These are phyloP conservation scores for Pegea sp. DNA, from an alignment of 23 tunicate genomes.

Conservation along the genomic window DNA sequence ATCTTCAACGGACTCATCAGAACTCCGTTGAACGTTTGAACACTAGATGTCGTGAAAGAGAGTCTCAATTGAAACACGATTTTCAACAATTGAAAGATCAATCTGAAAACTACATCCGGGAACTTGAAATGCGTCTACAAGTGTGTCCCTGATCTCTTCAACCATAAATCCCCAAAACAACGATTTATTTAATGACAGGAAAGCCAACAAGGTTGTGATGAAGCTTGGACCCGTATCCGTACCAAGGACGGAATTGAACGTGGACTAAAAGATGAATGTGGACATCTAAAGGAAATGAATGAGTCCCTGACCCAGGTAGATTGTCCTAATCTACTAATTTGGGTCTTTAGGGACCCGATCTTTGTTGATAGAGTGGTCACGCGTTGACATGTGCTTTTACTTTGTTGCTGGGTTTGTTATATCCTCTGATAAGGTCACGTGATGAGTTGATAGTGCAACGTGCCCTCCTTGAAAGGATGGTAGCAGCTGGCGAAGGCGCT, in stretches of 20 bases:
- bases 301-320: constrained; percentile 36
- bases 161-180: not conserved
- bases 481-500: constrained; percentile 19
- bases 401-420: constrained; percentile 48
- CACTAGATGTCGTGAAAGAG: constrained; percentile 67
- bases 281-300: constrained; percentile 62
- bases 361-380: constrained; percentile 23
- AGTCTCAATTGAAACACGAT: constrained; percentile 42
- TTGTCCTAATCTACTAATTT: not conserved
- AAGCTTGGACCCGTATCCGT: constrained; percentile 70
- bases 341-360: not conserved
- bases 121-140: constrained; percentile 49
- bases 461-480: constrained; percentile 23
- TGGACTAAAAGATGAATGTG: constrained; percentile 72
- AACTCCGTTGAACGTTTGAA: constrained; percentile 77
- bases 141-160: constrained; percentile 2
- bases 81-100: constrained; percentile 70
- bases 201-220: constrained; percentile 66
- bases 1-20: constrained; percentile 67
- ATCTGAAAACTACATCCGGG: constrained; percentile 55
- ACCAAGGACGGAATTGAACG: constrained; percentile 62
- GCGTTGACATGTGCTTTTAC: constrained; percentile 54
- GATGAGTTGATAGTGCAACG: constrained; percentile 62
- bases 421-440: constrained; percentile 35
- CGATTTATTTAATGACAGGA: constrained; percentile 12